phyloP scores from a whole-genome alignment of 2,113 vertebrate species.

The Heterotilapia buettikoferi region DNA sequence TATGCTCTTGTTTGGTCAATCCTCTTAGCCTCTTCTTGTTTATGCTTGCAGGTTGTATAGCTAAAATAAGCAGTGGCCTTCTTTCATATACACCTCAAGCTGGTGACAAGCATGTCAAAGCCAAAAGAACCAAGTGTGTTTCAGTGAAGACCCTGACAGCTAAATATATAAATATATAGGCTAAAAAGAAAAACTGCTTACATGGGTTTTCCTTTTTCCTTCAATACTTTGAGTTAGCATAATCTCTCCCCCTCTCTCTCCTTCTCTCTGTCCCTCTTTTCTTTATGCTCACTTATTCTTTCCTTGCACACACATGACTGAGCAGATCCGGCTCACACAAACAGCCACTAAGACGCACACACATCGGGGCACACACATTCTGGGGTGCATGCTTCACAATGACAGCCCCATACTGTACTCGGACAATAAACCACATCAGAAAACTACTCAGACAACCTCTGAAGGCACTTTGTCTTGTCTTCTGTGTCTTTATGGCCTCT shows the following conservation, averaged over 20 bases:
- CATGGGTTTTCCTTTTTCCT: constrained; percentile 55
- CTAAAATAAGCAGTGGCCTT: constrained; percentile 38
- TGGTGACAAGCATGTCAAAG: constrained; percentile 50
- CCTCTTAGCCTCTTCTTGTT: constrained; percentile 17
- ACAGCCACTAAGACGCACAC: background rate
- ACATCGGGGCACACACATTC: background rate
- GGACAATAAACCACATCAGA: constrained; percentile 46
- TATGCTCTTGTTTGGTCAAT: constrained; percentile 3
- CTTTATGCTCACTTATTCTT: constrained; percentile 46
- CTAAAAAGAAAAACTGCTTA: constrained; percentile 64
- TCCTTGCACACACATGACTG: constrained; percentile 32
- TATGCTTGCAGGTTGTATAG: background rate
- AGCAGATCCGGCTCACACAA: constrained; percentile 8
- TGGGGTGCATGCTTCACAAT: background rate
- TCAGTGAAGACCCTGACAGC: constrained; percentile 53
- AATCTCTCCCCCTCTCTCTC: constrained; percentile 38
- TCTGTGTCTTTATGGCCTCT: constrained; percentile 32
- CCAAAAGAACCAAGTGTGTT: constrained; percentile 20
- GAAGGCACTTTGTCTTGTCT: constrained; percentile 29
- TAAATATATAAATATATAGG: constrained; percentile 61
- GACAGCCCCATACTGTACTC: constrained; percentile 15
- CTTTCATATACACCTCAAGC: constrained; percentile 27
- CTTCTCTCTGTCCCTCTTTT: constrained; percentile 18
- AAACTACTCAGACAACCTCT: constrained; percentile 45
- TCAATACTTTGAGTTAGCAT: constrained; percentile 61